Evolutionary conservation across 2,888 invertebrate genomes (phyloP), one percentile per base, ranked within the genome.

Genomic region (Exephanes ischioxanthus): DNA sequence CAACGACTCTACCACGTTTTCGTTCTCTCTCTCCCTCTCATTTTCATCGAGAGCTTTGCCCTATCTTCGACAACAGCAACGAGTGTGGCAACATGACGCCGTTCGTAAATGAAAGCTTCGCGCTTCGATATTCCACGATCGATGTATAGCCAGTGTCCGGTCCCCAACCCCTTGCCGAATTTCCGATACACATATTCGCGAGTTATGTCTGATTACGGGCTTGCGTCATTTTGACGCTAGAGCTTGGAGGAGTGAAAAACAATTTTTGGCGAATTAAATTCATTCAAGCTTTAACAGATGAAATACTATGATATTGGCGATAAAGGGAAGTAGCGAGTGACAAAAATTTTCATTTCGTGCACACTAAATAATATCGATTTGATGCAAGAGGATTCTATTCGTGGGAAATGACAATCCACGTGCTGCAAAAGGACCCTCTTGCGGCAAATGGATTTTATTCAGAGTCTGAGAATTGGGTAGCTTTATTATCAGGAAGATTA

Each of bases 61-160:
- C 77, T 84, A 84, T 84, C 84, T 84, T 67, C 30, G 37, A 26
- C 53, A 76, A 66, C 63, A 81, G 73, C 78, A 58, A 81, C 77
- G 73, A 51, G 81, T 70, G 67, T 68, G 51, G 58, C 73, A 80
- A 73, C 77, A 81, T 68, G 84, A 77, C 72, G 77, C 55, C 82
- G 53, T 84, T 82, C 85, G 85, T 87, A 84, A 88, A 88, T 88
- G 84, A 87, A 87, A 83, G 86, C 87, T 85, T 86, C 86, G 80
- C 79, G 80, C 83, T 85, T 80, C 80, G 86, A 83, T 81, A 73
- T 77, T 80, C 67, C 22, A 26, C 61, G 71, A 16, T 63, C 67
- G 71, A 30, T 30, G 45, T 51, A 71, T 22, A 26, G 19, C 16
- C 26, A 26, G 26, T 19, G 5, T 26, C 45, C 51, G 33, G 58